These are phyloP conservation scores for Steinernema scapterisci DNA, from an alignment of 2,888 invertebrate genomes.

Conservation along the genomic window DNA sequence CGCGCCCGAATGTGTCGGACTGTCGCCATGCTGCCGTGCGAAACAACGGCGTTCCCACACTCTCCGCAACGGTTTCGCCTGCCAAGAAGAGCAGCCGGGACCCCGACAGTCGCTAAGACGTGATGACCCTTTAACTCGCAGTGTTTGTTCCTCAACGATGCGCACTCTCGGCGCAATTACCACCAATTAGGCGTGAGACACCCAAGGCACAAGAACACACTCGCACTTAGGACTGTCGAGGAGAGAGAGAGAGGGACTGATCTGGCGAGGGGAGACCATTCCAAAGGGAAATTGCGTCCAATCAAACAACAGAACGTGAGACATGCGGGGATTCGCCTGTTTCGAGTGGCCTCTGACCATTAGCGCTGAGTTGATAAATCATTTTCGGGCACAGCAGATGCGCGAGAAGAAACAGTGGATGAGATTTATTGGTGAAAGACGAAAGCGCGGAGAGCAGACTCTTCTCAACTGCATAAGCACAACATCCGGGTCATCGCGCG, in stretches of 20 bases:
- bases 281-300: slow-evolving; percentile 13
- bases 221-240: background rate
- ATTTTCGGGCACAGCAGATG: slow-evolving; percentile 29
- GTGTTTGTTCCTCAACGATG: too few species aligned
- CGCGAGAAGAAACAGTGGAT: slow-evolving; percentile 28
- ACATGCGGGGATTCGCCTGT: background rate
- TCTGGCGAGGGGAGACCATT: background rate
- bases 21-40: background rate
- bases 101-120: too few species aligned
- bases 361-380: slow-evolving; percentile 29
- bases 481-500: slow-evolving; percentile 30
- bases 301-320: background rate
- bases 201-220: background rate
- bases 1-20: too few species aligned
- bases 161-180: slow-evolving; percentile 19
- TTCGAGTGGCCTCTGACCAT: slow-evolving; percentile 1
- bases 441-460: background rate
- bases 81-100: too few species aligned
- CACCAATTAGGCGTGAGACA: slow-evolving; percentile 9
- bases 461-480: slow-evolving; percentile 22
- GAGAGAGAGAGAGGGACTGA: background rate
- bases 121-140: too few species aligned
- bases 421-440: slow-evolving; percentile 12
- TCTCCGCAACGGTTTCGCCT: background rate
- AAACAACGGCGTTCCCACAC: background rate